Percentiles rank a stretch among this genome's conserved stretches.
Conservation (phyloP, 2,888 invertebrate genomes). For the Notodonta ziczac region DNA sequence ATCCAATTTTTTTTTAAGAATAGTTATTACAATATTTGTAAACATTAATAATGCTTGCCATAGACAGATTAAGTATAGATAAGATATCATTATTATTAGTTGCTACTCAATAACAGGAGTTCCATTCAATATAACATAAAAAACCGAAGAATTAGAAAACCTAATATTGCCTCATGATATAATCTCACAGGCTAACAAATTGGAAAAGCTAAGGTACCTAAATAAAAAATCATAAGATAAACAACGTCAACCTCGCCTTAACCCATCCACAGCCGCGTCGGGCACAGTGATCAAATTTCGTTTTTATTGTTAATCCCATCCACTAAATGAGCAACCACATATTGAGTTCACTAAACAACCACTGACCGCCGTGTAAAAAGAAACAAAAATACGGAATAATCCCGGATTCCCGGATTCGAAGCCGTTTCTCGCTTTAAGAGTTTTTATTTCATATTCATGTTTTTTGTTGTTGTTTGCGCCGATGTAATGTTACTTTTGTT, state of each 20-base stretch:
- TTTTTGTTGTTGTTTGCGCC: slow-evolving; percentile 39
- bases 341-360: slow-evolving; percentile 69
- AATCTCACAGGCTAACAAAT: too few relatives aligned
- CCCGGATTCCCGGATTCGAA: slow-evolving; percentile 65
- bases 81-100: too few relatives aligned
- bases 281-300: slow-evolving; percentile 83
- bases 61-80: too few relatives aligned
- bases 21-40: too few relatives aligned
- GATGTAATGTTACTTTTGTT: slow-evolving; percentile 26
- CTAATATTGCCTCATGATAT: too few relatives aligned
- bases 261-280: slow-evolving; percentile 32
- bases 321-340: slow-evolving; percentile 75
- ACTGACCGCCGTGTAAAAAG: slow-evolving; percentile 50
- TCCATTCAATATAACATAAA: too few relatives aligned
- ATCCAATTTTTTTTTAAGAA: too few relatives aligned
- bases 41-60: too few relatives aligned
- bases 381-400: slow-evolving; percentile 50
- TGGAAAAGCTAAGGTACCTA: too few relatives aligned
- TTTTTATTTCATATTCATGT: slow-evolving; percentile 27
- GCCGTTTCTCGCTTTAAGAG: slow-evolving; percentile 45
- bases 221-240: background rate
- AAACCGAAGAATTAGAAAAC: too few relatives aligned
- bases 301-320: slow-evolving; percentile 81
- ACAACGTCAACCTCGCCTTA: background rate
- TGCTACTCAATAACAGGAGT: too few relatives aligned